phyloP scores from a whole-genome alignment of 2,888 invertebrate genomes.

The Pterostichus madidus region DNA sequence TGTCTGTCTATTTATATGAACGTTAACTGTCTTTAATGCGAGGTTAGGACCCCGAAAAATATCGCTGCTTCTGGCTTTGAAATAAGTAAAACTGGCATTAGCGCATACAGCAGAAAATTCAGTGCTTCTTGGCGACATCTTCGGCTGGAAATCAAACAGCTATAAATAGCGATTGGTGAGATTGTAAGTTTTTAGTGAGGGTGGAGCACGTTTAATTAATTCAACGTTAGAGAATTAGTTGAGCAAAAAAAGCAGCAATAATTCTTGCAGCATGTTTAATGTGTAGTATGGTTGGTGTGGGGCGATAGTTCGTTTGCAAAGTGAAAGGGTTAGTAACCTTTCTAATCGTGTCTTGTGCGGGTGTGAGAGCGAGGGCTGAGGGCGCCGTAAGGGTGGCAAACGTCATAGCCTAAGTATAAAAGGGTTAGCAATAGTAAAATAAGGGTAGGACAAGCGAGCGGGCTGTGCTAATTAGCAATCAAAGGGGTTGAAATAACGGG shows the following conservation, averaged over 20 bases:
- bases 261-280: slow-evolving; percentile 33
- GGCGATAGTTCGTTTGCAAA: too few relatives aligned
- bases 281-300: background rate
- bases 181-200: background rate
- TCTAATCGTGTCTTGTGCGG: slow-evolving; percentile 47
- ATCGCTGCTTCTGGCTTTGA: too few relatives aligned
- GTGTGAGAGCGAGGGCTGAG: slow-evolving; percentile 21
- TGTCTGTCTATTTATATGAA: too few relatives aligned
- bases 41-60: too few relatives aligned
- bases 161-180: background rate
- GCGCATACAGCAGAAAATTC: too few relatives aligned
- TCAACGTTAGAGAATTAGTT: background rate
- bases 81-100: too few relatives aligned
- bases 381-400: slow-evolving; percentile 43
- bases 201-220: slow-evolving; percentile 19
- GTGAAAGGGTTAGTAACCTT: slow-evolving; percentile 50
- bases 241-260: background rate
- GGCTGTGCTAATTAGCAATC: slow-evolving; percentile 82
- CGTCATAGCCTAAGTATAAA: slow-evolving; percentile 72
- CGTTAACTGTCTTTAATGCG: too few relatives aligned
- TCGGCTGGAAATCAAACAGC: background rate
- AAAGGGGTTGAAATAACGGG: slow-evolving; percentile 78
- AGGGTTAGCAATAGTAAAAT: slow-evolving; percentile 77
- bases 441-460: slow-evolving; percentile 76
- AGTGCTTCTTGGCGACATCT: too few relatives aligned